Evolutionary conservation across 2,113 vertebrate genomes (phyloP).

Genomic region (Rhinolophus ferrumequinum): DNA sequence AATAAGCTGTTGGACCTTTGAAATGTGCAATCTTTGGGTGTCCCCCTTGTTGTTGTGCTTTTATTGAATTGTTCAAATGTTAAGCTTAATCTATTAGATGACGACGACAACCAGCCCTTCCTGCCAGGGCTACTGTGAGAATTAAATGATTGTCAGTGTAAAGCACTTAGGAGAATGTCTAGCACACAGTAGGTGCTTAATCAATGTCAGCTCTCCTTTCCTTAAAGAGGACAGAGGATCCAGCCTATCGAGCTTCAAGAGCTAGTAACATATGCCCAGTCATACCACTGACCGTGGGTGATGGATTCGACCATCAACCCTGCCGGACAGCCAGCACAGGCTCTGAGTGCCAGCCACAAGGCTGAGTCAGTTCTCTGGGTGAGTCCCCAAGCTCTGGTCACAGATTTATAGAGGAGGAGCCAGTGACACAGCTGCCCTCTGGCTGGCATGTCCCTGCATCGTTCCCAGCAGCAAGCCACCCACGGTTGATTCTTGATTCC

Average conservation of each 20-base stretch:
- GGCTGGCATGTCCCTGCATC: background rate
- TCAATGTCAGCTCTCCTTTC: background rate
- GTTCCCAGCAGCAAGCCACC: background rate
- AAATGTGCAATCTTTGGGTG: background rate
- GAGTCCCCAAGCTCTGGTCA: background rate
- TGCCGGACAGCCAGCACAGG: background rate
- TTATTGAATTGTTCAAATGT: background rate
- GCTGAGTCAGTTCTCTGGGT: background rate
- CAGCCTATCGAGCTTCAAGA: background rate
- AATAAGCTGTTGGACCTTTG: background rate
- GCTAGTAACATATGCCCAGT: background rate
- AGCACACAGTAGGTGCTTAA: background rate
- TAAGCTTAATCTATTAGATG: background rate
- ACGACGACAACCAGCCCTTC: background rate
- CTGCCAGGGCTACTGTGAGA: background rate
- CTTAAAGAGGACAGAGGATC: background rate
- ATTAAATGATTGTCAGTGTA: background rate
- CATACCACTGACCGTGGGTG: background rate
- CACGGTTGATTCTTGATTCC: background rate
- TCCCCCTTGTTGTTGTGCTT: background rate
- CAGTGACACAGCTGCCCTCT: background rate
- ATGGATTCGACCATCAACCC: background rate
- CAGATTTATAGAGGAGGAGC: background rate
- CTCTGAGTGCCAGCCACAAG: background rate
- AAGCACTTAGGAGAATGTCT: background rate